phyloP scores from a whole-genome alignment of 2,888 invertebrate genomes.

The Pterobdella sp. region DNA sequence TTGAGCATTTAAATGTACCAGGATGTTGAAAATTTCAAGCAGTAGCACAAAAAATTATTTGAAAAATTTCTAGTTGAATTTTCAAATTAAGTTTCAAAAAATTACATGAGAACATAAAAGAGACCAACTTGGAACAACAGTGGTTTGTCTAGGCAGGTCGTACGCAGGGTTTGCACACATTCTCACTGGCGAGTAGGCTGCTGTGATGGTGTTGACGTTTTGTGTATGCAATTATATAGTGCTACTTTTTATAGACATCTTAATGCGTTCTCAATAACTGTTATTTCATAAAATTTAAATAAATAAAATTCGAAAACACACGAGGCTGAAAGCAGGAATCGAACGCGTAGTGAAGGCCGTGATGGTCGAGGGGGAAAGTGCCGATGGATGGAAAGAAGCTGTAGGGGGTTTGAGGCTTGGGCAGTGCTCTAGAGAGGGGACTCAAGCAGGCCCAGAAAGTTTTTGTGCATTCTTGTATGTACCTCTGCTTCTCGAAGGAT shows the following conservation, averaged over 20 bases:
- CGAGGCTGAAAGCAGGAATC: background rate
- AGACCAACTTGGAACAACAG: background rate
- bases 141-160: background rate
- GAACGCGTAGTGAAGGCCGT: background rate
- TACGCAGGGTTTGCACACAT: background rate
- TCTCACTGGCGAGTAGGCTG: background rate
- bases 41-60: too few relatives aligned
- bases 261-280: background rate
- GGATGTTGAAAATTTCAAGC: too few relatives aligned
- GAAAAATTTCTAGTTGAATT: too few relatives aligned
- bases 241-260: background rate
- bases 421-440: background rate
- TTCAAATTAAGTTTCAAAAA: too few relatives aligned
- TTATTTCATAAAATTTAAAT: background rate
- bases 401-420: background rate
- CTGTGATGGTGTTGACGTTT: background rate
- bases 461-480: background rate
- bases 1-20: too few relatives aligned
- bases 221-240: background rate
- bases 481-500: background rate
- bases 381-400: slow-evolving; percentile 8
- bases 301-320: background rate
- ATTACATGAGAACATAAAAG: too few relatives aligned
- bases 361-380: slow-evolving; percentile 14
- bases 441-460: slow-evolving; percentile 13